Evolutionary conservation across 2,797 vertebrate species (phyloP), one percentile per base, ranked within the genome.

Genomic region (Serranus cabrilla): DNA sequence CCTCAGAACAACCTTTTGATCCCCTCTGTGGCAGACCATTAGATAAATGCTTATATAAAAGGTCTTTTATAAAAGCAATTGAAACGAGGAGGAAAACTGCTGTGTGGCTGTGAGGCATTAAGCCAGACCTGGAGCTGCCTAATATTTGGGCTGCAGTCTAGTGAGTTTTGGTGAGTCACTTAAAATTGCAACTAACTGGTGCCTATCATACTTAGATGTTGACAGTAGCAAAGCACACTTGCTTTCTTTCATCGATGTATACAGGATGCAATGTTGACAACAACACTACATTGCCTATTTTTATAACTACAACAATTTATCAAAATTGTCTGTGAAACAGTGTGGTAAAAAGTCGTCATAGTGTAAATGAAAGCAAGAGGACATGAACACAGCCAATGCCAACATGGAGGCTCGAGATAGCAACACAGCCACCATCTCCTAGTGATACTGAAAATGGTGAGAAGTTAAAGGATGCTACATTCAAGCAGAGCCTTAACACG

Each of bases 401-500:
- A 25, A 37, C 17, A 7, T 13, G 49, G 31, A 34, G 16, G 54
- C 16, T 12, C 11, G 11, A 42, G 7, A 23, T 12, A 25, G 45
- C 37, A 50, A 43, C 27, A 11, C 43, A 43, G 65, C 71, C 66
- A 59, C 78, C 25, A 13, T 69, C 78, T 81, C 76, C 27, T n/a
- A 46, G 34, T 63, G 73, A 73, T 46, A 71, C 64, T 62, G 75
- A 62, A 63, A 71, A 60, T 51, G 61, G 31, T 57, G 80, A 67
- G 67, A 74, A 56, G 62, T 70, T 78, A 52, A 46, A 76, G 46
- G 87, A 80, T 77, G 79, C 78, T 65, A 58, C 78, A 47, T 64
- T 81, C 73, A 73, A 74, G 65, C 37, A 27, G 67, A 84, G 84
- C 58, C 52, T 81, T 47, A 80, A 83, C 72, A 72, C n/a, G 6